Evolutionary conservation across 2,888 invertebrate species (phyloP).

Genomic region (Sepiola atlantica): DNA sequence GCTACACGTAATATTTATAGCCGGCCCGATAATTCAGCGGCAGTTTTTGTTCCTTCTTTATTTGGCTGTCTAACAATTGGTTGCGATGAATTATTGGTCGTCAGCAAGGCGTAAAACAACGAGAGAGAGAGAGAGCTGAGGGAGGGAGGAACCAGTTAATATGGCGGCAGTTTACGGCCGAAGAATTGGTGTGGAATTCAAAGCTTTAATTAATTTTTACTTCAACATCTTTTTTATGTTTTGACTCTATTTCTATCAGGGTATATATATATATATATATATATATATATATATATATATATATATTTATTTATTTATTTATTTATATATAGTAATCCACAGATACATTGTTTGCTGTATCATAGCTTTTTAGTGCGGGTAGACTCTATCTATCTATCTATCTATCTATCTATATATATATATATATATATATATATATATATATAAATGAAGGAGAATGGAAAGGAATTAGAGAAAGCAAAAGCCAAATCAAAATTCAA

Average conservation of each 20-base stretch:
- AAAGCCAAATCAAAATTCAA: no score
- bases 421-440: no score
- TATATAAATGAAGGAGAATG: no score
- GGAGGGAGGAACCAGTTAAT: background rate
- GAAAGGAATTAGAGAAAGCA: no score
- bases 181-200: background rate
- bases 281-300: no score
- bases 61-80: background rate
- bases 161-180: background rate
- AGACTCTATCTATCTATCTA: no score
- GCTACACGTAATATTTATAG: background rate
- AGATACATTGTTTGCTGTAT: no score
- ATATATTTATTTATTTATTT: no score
- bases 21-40: background rate
- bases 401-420: no score
- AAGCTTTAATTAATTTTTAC: slow-evolving; percentile 32
- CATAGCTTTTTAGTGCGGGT: no score
- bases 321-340: background rate
- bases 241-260: rapidly evolving
- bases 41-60: background rate
- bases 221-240: background rate
- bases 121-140: background rate
- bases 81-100: background rate
- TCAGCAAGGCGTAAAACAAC: background rate
- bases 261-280: no score